Evolutionary conservation across 2,888 invertebrate genomes (phyloP), one percentile per base, ranked within the genome.

Genomic region (Drosophila paramelanica): DNA sequence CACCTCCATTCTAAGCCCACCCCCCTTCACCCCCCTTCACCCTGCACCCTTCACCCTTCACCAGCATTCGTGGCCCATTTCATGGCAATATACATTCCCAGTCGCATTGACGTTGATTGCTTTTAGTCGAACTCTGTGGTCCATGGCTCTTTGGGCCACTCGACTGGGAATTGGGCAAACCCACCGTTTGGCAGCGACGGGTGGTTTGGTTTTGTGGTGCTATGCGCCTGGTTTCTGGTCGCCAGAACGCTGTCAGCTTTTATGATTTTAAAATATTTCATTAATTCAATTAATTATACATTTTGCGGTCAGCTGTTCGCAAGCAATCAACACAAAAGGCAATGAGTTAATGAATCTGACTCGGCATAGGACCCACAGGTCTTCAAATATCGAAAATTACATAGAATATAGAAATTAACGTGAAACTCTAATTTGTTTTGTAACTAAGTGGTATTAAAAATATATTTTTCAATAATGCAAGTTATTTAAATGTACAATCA

Each of bases 201-300:
- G n/a, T 10, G 17, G 25, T 20, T 38, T 23, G 33, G 67, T 50
- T 38, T 49, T 45, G 43, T 57, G 52, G 23, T 51, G 33, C 42
- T 39, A 41, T 43, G 46, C 33, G 17, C 43, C 33, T 7, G 70
- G 46, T 38, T 20, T 38, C 33, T 8, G 70, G 50, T 69, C 38
- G 46, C 59, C 53, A 17, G 36, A 39, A 20, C 56, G 55, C 59
- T 65, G 76, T 65, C 76, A 55, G 71, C 65, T 79, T 79, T 76
- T 68, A 76, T 76, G 77, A 76, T 80, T 79, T 77, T 68, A 79
- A 88, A 82, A 80, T 76, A 73, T 86, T 70, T 79, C 67, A 86
- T 73, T 78, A 80, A 85, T 86, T 78, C 71, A 88, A 88, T 88
- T 88, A 88, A 88, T 80, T 71, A 80, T 83, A 67, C 57, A 80